Evolutionary conservation across 2,888 invertebrate species (phyloP).

Genomic region (Athetis lepigone): DNA sequence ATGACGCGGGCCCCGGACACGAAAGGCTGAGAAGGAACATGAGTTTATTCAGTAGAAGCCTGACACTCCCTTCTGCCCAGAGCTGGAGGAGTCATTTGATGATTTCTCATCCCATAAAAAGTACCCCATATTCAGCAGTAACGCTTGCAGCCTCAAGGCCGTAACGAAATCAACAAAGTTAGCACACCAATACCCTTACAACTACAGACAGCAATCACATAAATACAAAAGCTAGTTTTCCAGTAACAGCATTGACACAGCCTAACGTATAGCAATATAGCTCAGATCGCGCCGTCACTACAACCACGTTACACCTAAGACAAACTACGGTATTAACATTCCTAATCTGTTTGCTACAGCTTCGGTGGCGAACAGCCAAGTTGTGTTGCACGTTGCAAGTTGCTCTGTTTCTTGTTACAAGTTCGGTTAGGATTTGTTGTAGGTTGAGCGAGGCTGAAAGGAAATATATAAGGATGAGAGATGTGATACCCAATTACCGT

Average conservation of each 20-base stretch:
- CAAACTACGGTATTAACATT: slow-evolving; percentile 73
- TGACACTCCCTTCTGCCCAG: no score
- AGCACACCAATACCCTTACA: slow-evolving; percentile 1
- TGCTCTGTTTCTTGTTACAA: slow-evolving; percentile 58
- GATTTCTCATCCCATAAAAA: no score
- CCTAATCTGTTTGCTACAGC: slow-evolving; percentile 73
- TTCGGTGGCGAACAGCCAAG: slow-evolving; percentile 75
- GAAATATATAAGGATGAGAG: no score
- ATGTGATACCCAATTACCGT: no score
- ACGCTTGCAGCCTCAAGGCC: no score
- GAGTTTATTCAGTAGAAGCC: no score
- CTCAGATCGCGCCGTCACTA: slow-evolving; percentile 39
- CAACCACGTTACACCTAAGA: slow-evolving; percentile 57
- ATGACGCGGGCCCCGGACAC: no score
- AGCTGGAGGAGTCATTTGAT: no score
- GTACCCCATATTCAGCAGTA: no score
- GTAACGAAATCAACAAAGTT: no score
- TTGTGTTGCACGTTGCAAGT: slow-evolving; percentile 68
- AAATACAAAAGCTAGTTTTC: slow-evolving; percentile 6
- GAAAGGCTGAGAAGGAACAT: no score
- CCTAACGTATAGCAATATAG: slow-evolving; percentile 5
- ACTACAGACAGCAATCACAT: not conserved
- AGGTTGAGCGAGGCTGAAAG: not conserved
- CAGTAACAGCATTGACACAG: not conserved
- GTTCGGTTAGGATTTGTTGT: slow-evolving; percentile 5